Base-by-base conservation (phyloP, 2,113 vertebrate species). In the Phaethornis superciliosus region DNA sequence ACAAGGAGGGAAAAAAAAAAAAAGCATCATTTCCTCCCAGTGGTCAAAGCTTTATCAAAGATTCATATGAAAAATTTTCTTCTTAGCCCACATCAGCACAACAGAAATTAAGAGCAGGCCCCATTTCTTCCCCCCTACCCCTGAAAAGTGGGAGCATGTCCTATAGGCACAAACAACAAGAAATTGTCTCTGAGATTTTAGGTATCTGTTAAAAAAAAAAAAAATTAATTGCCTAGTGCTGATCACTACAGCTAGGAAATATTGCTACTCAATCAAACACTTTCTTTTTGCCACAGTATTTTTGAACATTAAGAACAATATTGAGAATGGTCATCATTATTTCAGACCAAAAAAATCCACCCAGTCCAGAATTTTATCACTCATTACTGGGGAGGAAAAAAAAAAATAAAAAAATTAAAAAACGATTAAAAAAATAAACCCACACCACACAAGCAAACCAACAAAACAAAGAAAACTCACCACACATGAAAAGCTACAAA, bases 141-240 rank as follows among this genome's bases (percentile, higher is more conserved):
- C 3, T 0, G 0, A 72, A 63, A 85, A 74, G 4, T 13, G 10
- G 8, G 15, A 64, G 12, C 12, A 74, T 15, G 19, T 72, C 30
- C 55, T 67, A 28, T 35, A 65, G 28, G 6, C 35, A 69, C 40
- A 62, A 62, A 81, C 9, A 65, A 85, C 52, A 15, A 51, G 24
- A 85, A 70, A 93, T 44, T 71, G 18, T 14, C 28, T 60, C 33
- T 62, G 23, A 88, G 33, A 63, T 47, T 90, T 83, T 62, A 78
- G 23, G 6, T 21, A 49, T 10, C 24, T 63, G 27, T 42, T 59
- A 84, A 62, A 3, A 20, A 22, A 40, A 59, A 14, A 59, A 40
- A 40, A 40, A 40, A 14, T 3, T 0, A 60, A 23, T 10, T 81
- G 7, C 20, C 35, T 63, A 59, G 7, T 8, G 8, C 18, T 63